Evolutionary conservation across 2,888 invertebrate genomes (phyloP), one percentile per base, ranked within the genome.

Genomic region (Drosophila pullipes): DNA sequence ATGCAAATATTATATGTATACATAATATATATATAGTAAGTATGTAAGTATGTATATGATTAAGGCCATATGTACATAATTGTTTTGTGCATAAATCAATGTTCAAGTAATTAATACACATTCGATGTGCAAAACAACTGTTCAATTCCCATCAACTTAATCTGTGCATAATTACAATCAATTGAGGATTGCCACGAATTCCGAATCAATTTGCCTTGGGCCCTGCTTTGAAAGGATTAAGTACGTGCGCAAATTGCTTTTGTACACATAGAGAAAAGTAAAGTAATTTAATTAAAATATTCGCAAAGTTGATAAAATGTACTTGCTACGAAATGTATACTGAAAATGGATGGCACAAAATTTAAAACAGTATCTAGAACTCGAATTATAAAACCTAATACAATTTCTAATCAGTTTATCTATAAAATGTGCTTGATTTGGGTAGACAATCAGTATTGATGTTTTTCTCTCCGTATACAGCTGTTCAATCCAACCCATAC

Each of bases 131-230:
- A 55, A 60, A 73, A 81, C 79, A 83, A 83, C 76, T 84, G 89
- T 69, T 75, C 57, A 50, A 39, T 82, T 85, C 80, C 54, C 87
- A 89, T 69, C 58, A 72, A 87, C 57, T 16, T 57, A 57, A 85
- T 87, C 80, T 61, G 58, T 70, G 75, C 75, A 78, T 89, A 86
- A 85, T 85, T 88, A 67, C 72, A 79, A 78, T 85, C 82, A 79
- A 73, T 78, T 66, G 64, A 67, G 65, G 68, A 69, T 69, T 75
- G 78, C 64, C 70, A 63, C 74, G 74, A 76, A 64, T 76, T 52
- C 59, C n/a, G 64, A 77, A 88, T 77, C 74, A 79, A 85, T 83
- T 83, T 83, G 85, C 78, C 88, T 53, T 55, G 65, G 83, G 67
- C 69, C 31, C 37, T 13, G 69, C 47, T 69, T 39, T 50, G 16